Conservation (phyloP, 2,888 invertebrate species). For the Leptopilina myrica region DNA sequence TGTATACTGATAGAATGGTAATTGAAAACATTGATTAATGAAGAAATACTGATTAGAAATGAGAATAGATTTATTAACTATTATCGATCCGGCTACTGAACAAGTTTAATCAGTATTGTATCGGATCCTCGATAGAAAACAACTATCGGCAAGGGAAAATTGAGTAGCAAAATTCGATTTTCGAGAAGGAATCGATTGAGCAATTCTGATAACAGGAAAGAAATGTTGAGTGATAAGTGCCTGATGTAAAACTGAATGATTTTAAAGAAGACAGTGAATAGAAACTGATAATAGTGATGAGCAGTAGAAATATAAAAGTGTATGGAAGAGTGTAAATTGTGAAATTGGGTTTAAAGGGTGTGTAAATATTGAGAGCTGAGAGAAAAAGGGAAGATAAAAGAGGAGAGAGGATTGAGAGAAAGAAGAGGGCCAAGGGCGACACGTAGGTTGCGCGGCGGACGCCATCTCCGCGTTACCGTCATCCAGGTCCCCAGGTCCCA, state of each 20-base stretch:
- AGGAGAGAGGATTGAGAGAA: slow-evolving; percentile 50
- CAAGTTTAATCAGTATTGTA: background rate
- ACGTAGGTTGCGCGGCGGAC: slow-evolving; percentile 63
- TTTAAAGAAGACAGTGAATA: slow-evolving; percentile 23
- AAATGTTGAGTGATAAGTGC: slow-evolving; percentile 10
- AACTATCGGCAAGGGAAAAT: too few species aligned
- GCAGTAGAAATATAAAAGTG: slow-evolving; percentile 21
- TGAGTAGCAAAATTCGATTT: too few species aligned
- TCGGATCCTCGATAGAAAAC: background rate
- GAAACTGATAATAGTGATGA: slow-evolving; percentile 12
- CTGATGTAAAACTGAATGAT: slow-evolving; percentile 7
- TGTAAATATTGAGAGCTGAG: slow-evolving; percentile 19
- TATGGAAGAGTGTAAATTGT: background rate
- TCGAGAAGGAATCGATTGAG: background rate
- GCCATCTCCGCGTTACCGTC: slow-evolving; percentile 77
- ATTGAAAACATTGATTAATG: background rate
- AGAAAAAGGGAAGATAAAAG: slow-evolving; percentile 32
- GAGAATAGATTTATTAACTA: background rate
- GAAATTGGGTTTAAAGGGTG: slow-evolving; percentile 26
- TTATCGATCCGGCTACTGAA: background rate
- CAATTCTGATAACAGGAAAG: background rate
- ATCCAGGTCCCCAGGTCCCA: slow-evolving; percentile 78
- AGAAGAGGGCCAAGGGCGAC: slow-evolving; percentile 57
- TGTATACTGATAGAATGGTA: too few species aligned
- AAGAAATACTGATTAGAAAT: background rate